phyloP scores from a whole-genome alignment of 1,140 invertebrate species.

The Parasteatoda tepidariorum region DNA sequence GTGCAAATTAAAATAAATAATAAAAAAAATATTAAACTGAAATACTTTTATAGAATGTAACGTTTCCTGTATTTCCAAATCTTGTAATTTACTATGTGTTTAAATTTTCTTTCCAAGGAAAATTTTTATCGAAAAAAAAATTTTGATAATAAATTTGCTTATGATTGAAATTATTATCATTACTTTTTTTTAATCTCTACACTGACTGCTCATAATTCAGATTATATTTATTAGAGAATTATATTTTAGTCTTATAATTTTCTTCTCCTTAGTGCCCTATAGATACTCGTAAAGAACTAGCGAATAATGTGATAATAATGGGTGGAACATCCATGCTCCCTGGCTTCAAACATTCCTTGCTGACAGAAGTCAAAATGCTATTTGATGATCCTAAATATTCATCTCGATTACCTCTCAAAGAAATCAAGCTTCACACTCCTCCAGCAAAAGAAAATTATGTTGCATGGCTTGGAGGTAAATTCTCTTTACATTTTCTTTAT shows the following conservation, averaged over 20 bases:
- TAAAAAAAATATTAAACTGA: too few species aligned
- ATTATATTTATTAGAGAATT: neutral
- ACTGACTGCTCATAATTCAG: too few species aligned
- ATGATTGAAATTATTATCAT: too few species aligned
- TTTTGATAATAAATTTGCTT: too few species aligned
- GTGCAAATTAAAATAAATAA: too few species aligned
- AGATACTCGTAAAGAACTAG: conserved; percentile 78
- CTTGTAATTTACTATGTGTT: too few species aligned
- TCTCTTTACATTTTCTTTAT: too few species aligned
- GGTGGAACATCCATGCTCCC: conserved; percentile 86
- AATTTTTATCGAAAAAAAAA: too few species aligned
- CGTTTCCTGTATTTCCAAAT: too few species aligned
- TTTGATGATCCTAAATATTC: conserved; percentile 75
- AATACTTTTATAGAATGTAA: too few species aligned
- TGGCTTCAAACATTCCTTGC: conserved; percentile 81
- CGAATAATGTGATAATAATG: conserved; percentile 84
- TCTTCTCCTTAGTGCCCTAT: conserved; percentile 76
- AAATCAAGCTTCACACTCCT: conserved; percentile 82
- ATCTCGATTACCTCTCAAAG: conserved; percentile 75
- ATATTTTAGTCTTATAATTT: neutral
- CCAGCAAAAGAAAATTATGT: conserved; percentile 87
- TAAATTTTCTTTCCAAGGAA: too few species aligned
- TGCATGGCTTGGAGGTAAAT: conserved; percentile 85
- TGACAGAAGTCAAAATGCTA: conserved; percentile 78
- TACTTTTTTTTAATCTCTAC: too few species aligned